phyloP scores from a whole-genome alignment of 2,797 vertebrate species.

The Podarcis lilfordi region DNA sequence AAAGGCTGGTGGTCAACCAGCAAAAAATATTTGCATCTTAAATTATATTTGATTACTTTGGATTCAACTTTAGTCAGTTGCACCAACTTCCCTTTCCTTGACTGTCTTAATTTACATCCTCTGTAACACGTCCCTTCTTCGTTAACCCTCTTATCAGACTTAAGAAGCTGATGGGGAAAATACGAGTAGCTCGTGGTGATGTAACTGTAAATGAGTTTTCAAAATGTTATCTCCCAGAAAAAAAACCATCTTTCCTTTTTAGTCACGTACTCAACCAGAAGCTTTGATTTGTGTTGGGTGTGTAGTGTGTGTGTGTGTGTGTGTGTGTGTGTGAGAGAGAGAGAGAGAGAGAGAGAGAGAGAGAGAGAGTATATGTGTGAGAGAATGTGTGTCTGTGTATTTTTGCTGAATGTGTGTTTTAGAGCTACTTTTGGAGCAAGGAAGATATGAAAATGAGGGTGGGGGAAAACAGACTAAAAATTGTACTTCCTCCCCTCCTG shows the following conservation, averaged over 20 bases:
- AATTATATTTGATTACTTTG: conserved; percentile 24
- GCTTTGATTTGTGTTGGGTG: background rate
- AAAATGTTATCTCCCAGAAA: conserved; percentile 48
- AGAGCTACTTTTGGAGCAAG: conserved; percentile 35
- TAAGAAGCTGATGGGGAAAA: conserved; percentile 55
- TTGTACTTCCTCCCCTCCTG: background rate
- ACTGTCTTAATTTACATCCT: conserved; percentile 57
- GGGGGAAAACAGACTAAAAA: conserved; percentile 39
- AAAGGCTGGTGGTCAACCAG: background rate
- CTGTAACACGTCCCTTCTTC: conserved; percentile 40
- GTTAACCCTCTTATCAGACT: conserved; percentile 51
- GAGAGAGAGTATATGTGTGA: too few species aligned
- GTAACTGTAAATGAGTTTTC: conserved; percentile 44
- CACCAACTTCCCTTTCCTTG: conserved; percentile 60
- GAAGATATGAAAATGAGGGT: conserved; percentile 2
- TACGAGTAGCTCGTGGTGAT: conserved; percentile 43
- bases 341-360: too few species aligned
- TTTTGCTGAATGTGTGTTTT: conserved; percentile 45
- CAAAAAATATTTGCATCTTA: background rate
- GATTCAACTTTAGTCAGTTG: conserved; percentile 56
- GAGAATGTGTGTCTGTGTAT: background rate
- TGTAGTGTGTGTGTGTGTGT: background rate
- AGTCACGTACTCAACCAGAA: conserved; percentile 44
- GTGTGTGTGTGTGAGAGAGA: background rate
- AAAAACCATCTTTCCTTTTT: conserved; percentile 38